These are phyloP conservation scores for Zosterops borbonicus DNA, from an alignment of 2,113 vertebrate species.

Conservation along the genomic window DNA sequence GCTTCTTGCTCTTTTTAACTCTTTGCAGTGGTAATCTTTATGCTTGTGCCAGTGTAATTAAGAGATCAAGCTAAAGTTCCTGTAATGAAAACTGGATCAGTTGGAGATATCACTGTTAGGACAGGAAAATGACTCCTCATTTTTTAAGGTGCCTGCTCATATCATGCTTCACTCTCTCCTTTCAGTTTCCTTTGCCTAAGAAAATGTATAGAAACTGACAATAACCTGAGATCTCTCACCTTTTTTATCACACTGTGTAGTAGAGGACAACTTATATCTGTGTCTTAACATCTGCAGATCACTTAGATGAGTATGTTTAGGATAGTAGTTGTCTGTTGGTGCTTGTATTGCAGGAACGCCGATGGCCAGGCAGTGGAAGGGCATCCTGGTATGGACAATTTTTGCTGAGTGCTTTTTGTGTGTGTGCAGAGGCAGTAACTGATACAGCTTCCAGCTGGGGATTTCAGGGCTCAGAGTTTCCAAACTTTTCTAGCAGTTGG, in stretches of 20 bases:
- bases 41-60: neutral
- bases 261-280: neutral
- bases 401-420: neutral
- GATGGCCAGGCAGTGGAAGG: neutral
- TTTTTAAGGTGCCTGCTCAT: neutral
- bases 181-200: neutral
- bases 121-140: neutral
- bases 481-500: neutral
- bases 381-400: neutral
- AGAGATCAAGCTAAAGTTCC: neutral
- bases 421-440: neutral
- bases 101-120: neutral
- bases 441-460: neutral
- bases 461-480: neutral
- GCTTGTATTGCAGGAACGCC: rapidly evolving
- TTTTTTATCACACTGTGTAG: neutral
- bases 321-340: neutral
- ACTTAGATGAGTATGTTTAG: neutral
- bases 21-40: neutral
- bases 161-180: neutral
- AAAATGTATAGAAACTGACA: neutral
- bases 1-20: neutral
- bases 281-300: neutral
- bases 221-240: neutral
- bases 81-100: neutral